Percentiles rank a stretch among this genome's conserved stretches.
phyloP scores from a whole-genome alignment of 2,888 invertebrate genomes.

The Apotomis capreana region DNA sequence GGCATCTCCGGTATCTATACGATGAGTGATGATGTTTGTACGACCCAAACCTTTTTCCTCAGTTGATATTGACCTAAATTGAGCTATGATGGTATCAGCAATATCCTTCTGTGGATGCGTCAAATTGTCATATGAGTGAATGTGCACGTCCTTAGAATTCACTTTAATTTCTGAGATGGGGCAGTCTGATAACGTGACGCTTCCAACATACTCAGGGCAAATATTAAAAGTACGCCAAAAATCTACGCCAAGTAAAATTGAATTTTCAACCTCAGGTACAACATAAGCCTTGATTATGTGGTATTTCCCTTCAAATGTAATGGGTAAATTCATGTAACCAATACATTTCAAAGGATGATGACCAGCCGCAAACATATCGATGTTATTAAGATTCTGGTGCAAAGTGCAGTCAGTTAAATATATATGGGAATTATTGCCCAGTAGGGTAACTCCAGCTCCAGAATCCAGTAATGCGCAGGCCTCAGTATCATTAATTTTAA shows the following conservation, averaged over 20 bases:
- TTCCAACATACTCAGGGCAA: background rate
- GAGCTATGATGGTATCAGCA: background rate
- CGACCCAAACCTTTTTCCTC: constrained; percentile 6
- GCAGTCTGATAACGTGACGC: background rate
- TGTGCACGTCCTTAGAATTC: background rate
- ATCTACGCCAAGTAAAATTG: background rate
- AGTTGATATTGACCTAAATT: constrained; percentile 2
- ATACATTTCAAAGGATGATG: background rate
- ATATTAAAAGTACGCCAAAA: constrained; percentile 2
- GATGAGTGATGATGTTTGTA: constrained; percentile 20
- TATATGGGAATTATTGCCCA: background rate
- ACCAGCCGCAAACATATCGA: background rate
- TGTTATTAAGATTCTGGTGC: background rate
- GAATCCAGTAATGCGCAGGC: constrained; percentile 3
- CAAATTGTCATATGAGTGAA: background rate
- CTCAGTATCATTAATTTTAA: background rate
- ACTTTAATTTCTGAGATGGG: background rate
- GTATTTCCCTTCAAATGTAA: background rate
- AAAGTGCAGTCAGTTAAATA: background rate
- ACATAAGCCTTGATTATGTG: background rate
- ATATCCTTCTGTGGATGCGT: background rate
- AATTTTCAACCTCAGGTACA: background rate
- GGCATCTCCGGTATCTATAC: too few species aligned
- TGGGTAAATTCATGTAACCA: background rate
- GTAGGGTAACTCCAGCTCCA: background rate